Percentiles rank a stretch among this genome's conserved stretches.
Evolutionary conservation across 2,113 vertebrate genomes (phyloP).

Genomic region (Scomber japonicus): DNA sequence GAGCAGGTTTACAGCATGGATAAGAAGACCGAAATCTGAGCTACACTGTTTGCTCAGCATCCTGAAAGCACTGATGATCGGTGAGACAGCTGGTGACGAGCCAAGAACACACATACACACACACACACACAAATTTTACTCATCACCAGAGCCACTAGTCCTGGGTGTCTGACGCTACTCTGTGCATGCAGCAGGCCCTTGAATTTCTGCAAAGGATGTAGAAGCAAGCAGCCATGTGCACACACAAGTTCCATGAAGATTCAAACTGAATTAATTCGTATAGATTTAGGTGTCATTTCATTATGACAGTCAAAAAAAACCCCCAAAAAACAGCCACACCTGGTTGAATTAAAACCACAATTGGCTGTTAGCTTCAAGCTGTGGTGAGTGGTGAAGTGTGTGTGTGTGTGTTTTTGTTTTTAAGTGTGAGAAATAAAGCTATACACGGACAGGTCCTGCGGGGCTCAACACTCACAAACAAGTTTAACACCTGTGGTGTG

Average conservation of each 20-base stretch:
- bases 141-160: conserved; percentile 2
- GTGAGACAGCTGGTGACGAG: conserved; percentile 54
- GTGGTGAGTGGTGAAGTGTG: neutral
- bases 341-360: neutral
- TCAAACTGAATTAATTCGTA: neutral
- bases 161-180: conserved; percentile 5
- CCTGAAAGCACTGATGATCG: conserved; percentile 42
- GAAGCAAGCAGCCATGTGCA: neutral
- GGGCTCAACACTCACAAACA: conserved; percentile 29
- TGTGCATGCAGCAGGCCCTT: neutral
- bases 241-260: neutral
- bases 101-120: conserved; percentile 18
- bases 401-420: neutral
- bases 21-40: conserved; percentile 52
- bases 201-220: conserved; percentile 6
- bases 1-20: conserved; percentile 16
- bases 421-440: conserved; percentile 19
- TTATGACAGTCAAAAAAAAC: neutral
- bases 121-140: conserved; percentile 21
- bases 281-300: neutral
- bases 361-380: neutral
- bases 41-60: conserved; percentile 56
- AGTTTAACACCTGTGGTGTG: conserved; percentile 25
- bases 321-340: conserved; percentile 18
- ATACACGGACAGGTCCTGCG: neutral